phyloP scores from a whole-genome alignment of 1,140 invertebrate species.

The Drosophila persimilis region DNA sequence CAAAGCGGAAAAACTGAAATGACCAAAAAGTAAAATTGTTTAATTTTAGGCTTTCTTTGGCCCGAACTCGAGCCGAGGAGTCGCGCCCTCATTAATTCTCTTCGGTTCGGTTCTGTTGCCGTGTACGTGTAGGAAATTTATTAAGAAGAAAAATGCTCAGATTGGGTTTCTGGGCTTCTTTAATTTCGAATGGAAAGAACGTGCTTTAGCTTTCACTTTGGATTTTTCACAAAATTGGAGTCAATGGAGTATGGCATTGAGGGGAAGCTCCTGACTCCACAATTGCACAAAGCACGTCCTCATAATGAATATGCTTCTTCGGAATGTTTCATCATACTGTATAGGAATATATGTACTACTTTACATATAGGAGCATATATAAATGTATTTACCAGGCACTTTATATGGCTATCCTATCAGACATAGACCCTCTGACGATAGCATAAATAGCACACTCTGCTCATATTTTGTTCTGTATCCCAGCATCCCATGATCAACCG shows the following conservation, averaged over 20 bases:
- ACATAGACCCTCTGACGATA: too few relatives aligned
- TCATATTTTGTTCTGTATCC: too few relatives aligned
- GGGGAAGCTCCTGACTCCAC: too few relatives aligned
- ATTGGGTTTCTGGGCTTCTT: slow-evolving; percentile 35
- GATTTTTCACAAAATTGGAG: neutral
- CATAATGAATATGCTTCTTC: too few relatives aligned
- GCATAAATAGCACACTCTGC: too few relatives aligned
- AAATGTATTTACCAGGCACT: too few relatives aligned
- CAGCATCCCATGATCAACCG: too few relatives aligned
- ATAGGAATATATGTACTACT: too few relatives aligned
- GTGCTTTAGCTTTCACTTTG: slow-evolving; percentile 41
- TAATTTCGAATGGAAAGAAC: slow-evolving; percentile 4
- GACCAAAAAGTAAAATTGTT: slow-evolving; percentile 69
- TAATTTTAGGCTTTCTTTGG: slow-evolving; percentile 70
- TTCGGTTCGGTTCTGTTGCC: slow-evolving; percentile 21
- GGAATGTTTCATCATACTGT: too few relatives aligned
- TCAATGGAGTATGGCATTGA: neutral
- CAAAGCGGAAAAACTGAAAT: slow-evolving; percentile 41
- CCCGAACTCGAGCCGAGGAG: slow-evolving; percentile 3
- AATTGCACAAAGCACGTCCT: too few relatives aligned
- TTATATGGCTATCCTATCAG: too few relatives aligned
- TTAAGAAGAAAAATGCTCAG: slow-evolving; percentile 50
- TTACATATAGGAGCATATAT: too few relatives aligned
- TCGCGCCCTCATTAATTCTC: slow-evolving; percentile 52
- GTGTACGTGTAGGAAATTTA: slow-evolving; percentile 67